A percentile compares a stretch with the other conserved stretches of the same genome.
Conservation (phyloP, 2,797 vertebrate genomes). For the Masticophis lateralis region DNA sequence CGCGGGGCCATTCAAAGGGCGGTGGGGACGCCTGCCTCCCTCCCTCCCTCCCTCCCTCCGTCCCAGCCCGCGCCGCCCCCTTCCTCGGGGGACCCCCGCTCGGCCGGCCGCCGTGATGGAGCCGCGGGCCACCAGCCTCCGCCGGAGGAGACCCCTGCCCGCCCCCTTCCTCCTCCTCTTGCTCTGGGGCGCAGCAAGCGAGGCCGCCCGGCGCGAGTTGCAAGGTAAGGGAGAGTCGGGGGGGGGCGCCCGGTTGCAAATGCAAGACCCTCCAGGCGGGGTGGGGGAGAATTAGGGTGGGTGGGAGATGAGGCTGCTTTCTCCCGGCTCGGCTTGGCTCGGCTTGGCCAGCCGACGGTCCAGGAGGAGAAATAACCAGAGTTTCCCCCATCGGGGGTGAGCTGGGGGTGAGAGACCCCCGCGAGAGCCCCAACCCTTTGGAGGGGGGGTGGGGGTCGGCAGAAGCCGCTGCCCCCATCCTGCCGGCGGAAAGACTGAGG, state of each 20-base stretch:
- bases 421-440: no score
- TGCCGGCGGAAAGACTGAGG: not conserved
- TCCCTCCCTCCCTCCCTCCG: constrained; percentile 72
- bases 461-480: no score
- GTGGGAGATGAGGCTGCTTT: no score
- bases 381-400: no score
- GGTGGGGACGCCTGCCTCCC: constrained; percentile 53
- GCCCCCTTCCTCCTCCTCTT: constrained; percentile 37
- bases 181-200: constrained; percentile 39
- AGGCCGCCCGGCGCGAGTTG: constrained; percentile 57
- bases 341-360: no score
- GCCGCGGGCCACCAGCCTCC: constrained; percentile 28
- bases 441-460: no score
- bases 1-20: constrained; percentile 8
- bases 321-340: no score
- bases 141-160: not conserved
- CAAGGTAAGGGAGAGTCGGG: constrained; percentile 66
- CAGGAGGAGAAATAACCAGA: no score
- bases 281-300: no score
- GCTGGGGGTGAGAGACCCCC: no score
- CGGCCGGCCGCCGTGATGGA: constrained; percentile 52
- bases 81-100: constrained; percentile 48
- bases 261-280: not conserved
- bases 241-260: not conserved
- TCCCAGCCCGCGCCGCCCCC: constrained; percentile 53